A percentile compares a stretch with the other conserved stretches of the same genome.
phyloP scores from a whole-genome alignment of 1,140 invertebrate genomes.

The Zaprionus taronus region DNA sequence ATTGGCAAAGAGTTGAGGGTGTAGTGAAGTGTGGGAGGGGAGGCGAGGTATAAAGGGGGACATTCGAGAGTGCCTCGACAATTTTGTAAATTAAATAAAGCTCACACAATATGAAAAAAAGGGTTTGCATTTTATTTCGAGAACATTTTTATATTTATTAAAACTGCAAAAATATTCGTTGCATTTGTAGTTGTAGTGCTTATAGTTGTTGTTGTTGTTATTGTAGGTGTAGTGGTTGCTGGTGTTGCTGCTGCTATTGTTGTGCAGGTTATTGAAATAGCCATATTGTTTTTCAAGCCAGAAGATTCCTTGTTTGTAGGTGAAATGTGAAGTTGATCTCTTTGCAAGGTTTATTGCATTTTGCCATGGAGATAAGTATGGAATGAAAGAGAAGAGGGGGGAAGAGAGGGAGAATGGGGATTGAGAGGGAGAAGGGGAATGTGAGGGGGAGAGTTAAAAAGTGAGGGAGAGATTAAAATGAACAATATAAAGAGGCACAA shows the following conservation, averaged over 20 bases:
- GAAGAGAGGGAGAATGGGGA: neutral
- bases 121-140: constrained; percentile 39
- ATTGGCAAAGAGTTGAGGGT: neutral
- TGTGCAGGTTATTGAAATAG: too few species aligned
- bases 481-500: too few species aligned
- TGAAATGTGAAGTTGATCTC: neutral
- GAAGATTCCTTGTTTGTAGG: neutral
- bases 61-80: neutral
- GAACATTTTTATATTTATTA: constrained; percentile 57
- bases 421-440: neutral
- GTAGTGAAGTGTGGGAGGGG: neutral
- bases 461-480: too few species aligned
- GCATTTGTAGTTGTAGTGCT: neutral
- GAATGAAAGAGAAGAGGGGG: neutral
- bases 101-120: constrained; percentile 11
- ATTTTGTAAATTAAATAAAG: constrained; percentile 37
- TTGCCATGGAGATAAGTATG: constrained; percentile 2
- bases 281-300: constrained; percentile 35
- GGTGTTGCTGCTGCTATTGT: neutral
- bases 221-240: neutral
- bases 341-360: neutral
- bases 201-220: neutral
- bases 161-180: constrained; percentile 34
- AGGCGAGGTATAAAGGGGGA: neutral
- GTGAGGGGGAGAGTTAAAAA: too few species aligned